Base-by-base conservation (phyloP, 2,888 invertebrate species). In the Gymnocheta viridis region DNA sequence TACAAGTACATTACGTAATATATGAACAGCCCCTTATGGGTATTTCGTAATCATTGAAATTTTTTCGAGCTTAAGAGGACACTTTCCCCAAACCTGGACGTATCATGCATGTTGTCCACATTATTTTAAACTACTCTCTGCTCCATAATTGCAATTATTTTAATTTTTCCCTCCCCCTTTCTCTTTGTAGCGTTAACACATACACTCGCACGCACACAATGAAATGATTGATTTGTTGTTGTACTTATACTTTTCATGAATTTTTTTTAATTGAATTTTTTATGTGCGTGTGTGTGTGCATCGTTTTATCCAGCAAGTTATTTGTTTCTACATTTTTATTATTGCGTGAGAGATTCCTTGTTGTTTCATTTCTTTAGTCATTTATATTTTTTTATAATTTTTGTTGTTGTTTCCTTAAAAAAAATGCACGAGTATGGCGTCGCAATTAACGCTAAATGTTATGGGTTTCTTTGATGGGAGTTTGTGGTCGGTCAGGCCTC, bases 151-250 rank as follows among this genome's bases (percentile, higher is more conserved):
- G 49, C 49, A 27, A 66, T 67, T 41, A 49, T 49, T 67, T 66
- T 67, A 49, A 58, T 49, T 58, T 49, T 19, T 14, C 2, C 41
- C 7, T 10, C 17, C 47, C 54, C 27, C 49, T n/a, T 22, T 44
- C 47, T 35, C 41, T 27, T 9, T 29, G 22, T 14, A 17, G 14
- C 38, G 44, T 27, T 49, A 17, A 24, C 22, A 58, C 32, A 27
- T 7, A 5, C 24, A 44, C 19, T 14, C 9, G 10, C 3, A 32
- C 32, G 19, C 44, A 47, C n/a, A 56, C 51, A 32, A 29, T n/a
- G 12, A 27, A 64, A 77, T 82, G 72, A 77, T 78, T 77, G 67
- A 77, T 77, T 73, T 82, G 82, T 73, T 70, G 70, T 29, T n/a
- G n/a, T n/a, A n/a, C n/a, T n/a, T n/a, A 41, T 73, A 19, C 5